Evolutionary conservation across 2,888 invertebrate genomes (phyloP), one percentile per base, ranked within the genome.

Genomic region (Bellardia pandia): DNA sequence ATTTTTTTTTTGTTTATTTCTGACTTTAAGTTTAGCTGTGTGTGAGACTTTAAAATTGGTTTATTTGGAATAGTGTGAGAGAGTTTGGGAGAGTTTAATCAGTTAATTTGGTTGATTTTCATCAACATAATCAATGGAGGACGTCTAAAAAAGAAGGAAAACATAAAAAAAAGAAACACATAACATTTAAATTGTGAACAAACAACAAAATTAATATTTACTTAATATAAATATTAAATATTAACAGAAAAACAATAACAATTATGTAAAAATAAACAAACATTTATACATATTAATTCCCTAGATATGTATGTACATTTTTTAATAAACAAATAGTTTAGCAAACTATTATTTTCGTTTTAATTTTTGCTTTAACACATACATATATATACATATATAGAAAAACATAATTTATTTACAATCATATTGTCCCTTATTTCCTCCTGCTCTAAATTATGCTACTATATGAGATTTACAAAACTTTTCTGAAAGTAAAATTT

Each of bases 141-240:
- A 92, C 90, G 92, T 92, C 93, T 93, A 93, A 90, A 93, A 90
- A 92, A 88, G 85, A 89, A 89, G 88, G 68, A 85, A 72, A 75
- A 83, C 71, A 81, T 76, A 85, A 78, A 88, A 64, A 88, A 88
- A 88, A 88, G 85, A 85, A 79, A 85, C 64, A 86, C 79, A 88
- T 62, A 81, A 88, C 75, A 85, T 88, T 89, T 75, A 75, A 81
- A 71, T 86, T 71, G 68, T 76, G 30, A 69, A 85, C 42, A 85
- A 82, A 77, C 16, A 77, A 76, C n/a, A 76, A n/a, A 30, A 69
- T 56, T 64, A 85, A 74, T 48, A 56, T 62, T 75, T 64, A 64
- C 8, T 71, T 71, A 83, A 83, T 80, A 81, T 82, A 81, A 78
- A 86, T 64, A 69, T 56, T 60, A 68, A 45, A 13, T 42, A 5